phyloP scores from a whole-genome alignment of 2,888 invertebrate species.

The Acrobasis repandana region DNA sequence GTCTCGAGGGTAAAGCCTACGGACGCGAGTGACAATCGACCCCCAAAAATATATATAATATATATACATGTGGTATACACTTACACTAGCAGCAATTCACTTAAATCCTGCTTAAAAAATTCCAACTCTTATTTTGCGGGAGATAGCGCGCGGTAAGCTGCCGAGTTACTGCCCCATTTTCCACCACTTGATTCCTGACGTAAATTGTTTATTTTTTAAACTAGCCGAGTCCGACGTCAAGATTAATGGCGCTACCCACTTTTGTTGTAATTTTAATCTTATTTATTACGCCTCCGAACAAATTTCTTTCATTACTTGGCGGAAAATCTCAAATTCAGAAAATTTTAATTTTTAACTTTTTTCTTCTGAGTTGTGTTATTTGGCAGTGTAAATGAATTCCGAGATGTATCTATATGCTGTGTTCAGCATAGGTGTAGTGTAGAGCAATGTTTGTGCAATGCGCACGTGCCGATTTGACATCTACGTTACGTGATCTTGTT shows the following conservation, averaged over 20 bases:
- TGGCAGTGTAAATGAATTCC: neutral
- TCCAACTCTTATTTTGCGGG: neutral
- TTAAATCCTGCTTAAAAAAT: slow-evolving; percentile 2
- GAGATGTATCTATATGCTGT: neutral
- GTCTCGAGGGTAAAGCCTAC: too few relatives aligned
- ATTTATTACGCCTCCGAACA: slow-evolving; percentile 11
- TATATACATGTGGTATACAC: too few relatives aligned
- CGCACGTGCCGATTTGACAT: slow-evolving; percentile 6
- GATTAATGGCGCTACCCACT: slow-evolving; percentile 11
- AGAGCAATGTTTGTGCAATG: neutral
- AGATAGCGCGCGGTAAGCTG: slow-evolving; percentile 13
- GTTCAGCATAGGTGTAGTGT: neutral
- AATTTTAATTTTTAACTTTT: neutral
- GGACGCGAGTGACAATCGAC: too few relatives aligned
- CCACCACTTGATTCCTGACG: slow-evolving; percentile 15
- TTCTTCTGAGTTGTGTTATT: neutral
- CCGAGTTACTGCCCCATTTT: slow-evolving; percentile 15
- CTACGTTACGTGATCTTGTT: slow-evolving; percentile 4
- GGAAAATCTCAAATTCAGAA: slow-evolving; percentile 1
- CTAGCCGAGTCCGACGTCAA: slow-evolving; percentile 11
- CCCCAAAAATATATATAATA: too few relatives aligned
- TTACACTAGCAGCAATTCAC: neutral
- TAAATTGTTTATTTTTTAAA: slow-evolving; percentile 17
- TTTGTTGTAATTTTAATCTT: slow-evolving; percentile 19
- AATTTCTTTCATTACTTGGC: neutral